A percentile compares a stretch with the other conserved stretches of the same genome.
phyloP scores from a whole-genome alignment of 2,113 vertebrate species.

The Fregata magnificens region DNA sequence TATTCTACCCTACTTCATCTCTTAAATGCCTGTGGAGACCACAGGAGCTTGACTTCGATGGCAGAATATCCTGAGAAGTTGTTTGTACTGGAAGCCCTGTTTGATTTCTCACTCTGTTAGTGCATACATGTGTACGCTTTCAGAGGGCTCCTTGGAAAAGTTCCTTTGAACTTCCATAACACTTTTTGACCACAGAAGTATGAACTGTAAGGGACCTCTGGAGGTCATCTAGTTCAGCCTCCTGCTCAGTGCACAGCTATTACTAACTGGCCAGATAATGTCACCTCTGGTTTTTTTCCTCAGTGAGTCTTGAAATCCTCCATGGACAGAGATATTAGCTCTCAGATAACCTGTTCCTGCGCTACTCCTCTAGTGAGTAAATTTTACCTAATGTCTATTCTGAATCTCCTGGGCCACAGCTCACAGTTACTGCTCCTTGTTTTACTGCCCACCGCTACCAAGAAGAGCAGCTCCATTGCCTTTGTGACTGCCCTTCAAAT shows the following conservation, averaged over 20 bases:
- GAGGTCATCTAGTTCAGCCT: background rate
- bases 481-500: background rate
- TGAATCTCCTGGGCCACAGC: background rate
- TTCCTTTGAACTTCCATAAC: background rate
- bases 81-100: background rate
- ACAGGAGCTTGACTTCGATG: background rate
- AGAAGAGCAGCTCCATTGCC: background rate
- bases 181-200: background rate
- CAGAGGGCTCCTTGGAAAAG: background rate
- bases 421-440: background rate
- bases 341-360: background rate
- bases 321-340: background rate
- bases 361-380: background rate
- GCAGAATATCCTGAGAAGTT: background rate
- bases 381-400: background rate
- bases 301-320: background rate
- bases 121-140: background rate
- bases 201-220: background rate
- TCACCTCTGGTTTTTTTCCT: background rate
- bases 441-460: background rate
- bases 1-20: background rate
- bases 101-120: conserved; percentile 8
- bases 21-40: background rate
- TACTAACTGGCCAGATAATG: background rate
- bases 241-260: background rate